Conservation (phyloP, 1,140 invertebrate species). For the Drosophila navojoa region DNA sequence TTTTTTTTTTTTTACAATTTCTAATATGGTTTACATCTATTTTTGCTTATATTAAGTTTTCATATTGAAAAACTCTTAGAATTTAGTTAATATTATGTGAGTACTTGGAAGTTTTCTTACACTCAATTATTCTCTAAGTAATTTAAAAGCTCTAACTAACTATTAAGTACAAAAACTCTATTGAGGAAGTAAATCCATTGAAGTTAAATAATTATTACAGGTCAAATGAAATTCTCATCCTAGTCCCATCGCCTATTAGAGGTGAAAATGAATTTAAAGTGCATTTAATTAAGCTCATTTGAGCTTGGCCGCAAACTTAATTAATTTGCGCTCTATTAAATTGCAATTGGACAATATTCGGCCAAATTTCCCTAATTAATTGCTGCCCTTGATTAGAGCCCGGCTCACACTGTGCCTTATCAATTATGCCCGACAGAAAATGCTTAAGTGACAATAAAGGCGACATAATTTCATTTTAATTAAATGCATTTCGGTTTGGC, state of each 20-base stretch:
- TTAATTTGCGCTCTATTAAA: constrained; percentile 29
- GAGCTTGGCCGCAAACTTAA: neutral
- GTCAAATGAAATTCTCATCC: no score
- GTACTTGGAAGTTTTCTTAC: no score
- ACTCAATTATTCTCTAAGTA: no score
- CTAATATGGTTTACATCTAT: neutral
- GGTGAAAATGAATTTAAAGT: neutral
- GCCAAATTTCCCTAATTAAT: constrained; percentile 29
- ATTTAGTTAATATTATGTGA: no score
- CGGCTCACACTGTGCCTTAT: neutral
- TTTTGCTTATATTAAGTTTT: neutral
- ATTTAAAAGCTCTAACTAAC: no score
- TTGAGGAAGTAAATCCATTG: no score
- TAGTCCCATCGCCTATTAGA: neutral
- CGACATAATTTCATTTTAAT: constrained; percentile 13
- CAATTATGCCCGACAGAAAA: constrained; percentile 6
- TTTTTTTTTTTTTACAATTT: neutral
- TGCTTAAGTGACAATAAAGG: constrained; percentile 2
- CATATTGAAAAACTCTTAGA: no score
- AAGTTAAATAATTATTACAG: no score
- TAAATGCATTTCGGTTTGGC: constrained; percentile 11
- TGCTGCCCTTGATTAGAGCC: constrained; percentile 6
- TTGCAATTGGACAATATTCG: constrained; percentile 16
- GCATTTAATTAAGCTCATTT: neutral
- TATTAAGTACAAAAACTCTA: no score